Evolutionary conservation across 92 coral and sea anemone species (phyloP).

Genomic region (Scolanthus callimorphus): DNA sequence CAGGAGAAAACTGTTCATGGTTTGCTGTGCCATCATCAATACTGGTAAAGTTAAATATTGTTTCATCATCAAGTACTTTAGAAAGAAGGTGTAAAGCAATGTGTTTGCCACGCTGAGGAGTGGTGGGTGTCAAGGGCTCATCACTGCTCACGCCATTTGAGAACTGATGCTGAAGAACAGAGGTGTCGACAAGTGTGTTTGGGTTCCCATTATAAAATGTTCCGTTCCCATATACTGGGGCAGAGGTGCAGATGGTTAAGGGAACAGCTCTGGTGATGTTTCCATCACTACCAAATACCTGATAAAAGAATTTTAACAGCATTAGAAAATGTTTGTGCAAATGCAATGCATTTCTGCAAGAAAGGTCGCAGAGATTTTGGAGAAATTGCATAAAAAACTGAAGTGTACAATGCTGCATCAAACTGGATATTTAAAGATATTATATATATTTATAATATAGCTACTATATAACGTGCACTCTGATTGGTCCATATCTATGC

Average conservation of each 20-base stretch:
- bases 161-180: conserved; percentile 7
- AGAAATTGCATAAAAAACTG: no score
- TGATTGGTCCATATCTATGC: no score
- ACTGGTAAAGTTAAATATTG: conserved; percentile 74
- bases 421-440: no score
- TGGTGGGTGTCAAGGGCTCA: conserved; percentile 54
- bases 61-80: conserved; percentile 96
- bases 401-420: no score
- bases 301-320: no score
- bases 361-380: no score
- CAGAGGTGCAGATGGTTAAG: background rate
- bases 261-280: background rate
- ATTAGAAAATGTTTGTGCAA: no score
- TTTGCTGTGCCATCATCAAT: conserved; percentile 70
- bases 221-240: conserved; percentile 13
- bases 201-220: conserved; percentile 20
- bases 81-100: conserved; percentile 94
- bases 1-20: conserved; percentile 64
- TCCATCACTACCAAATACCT: no score
- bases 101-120: conserved; percentile 80
- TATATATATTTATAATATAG: no score
- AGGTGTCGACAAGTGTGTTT: background rate
- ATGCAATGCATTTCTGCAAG: no score
- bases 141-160: conserved; percentile 24
- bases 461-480: no score